A percentile compares a stretch with the other conserved stretches of the same genome.
Conservation (phyloP, 2,113 vertebrate species). For the Pantherophis guttatus region DNA sequence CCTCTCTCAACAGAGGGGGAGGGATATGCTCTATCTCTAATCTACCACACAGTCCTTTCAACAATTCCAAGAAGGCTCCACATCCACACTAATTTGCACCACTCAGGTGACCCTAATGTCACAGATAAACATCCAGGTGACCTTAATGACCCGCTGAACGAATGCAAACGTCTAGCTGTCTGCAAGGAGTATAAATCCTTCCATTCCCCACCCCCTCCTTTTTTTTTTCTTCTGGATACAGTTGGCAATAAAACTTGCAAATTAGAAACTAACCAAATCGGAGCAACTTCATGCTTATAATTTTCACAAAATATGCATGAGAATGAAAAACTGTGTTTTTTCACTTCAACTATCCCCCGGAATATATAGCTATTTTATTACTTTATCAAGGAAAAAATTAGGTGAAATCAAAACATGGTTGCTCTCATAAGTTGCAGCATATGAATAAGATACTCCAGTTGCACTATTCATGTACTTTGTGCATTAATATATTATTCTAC, state of each 20-base stretch:
- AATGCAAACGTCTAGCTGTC: too few species aligned
- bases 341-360: background rate
- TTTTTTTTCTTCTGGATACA: background rate
- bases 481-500: background rate
- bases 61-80: too few species aligned
- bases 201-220: too few species aligned
- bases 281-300: background rate
- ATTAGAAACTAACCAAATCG: background rate
- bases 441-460: background rate
- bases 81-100: too few species aligned
- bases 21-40: too few species aligned
- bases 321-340: background rate
- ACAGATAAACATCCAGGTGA: too few species aligned
- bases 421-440: background rate
- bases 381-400: background rate
- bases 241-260: background rate
- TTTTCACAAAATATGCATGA: background rate
- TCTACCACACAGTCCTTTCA: too few species aligned
- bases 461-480: background rate
- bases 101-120: too few species aligned
- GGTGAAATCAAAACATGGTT: background rate
- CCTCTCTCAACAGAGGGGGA: too few species aligned
- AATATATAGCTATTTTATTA: background rate
- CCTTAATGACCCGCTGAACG: too few species aligned
- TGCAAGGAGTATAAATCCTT: too few species aligned